Percentiles rank a stretch among this genome's conserved stretches.
Evolutionary conservation across 37 sponge, comb jelly and placozoan species (phyloP).

Genomic region (Mnemiopsis leidyi): DNA sequence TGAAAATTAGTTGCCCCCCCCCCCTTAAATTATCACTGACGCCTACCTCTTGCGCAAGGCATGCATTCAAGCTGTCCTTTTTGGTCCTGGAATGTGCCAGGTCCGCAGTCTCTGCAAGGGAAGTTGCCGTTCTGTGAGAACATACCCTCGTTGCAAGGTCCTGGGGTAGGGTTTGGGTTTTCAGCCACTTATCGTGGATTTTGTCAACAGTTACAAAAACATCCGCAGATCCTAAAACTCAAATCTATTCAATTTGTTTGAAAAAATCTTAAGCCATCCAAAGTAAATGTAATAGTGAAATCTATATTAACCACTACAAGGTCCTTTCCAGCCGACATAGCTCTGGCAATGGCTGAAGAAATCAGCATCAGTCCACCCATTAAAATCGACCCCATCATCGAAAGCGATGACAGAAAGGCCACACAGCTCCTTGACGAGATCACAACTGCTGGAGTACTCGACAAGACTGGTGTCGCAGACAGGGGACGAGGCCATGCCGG

Average conservation of each 20-base stretch:
- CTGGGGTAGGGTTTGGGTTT: too few relatives aligned
- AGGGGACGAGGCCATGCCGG: not conserved
- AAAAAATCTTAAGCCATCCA: too few relatives aligned
- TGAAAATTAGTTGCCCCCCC: too few relatives aligned
- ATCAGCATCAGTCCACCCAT: not conserved
- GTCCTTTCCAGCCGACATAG: constrained; percentile 22
- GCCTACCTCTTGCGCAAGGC: not conserved
- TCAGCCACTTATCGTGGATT: too few relatives aligned
- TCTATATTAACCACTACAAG: not conserved
- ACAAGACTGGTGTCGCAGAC: constrained; percentile 28
- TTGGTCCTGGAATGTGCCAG: not conserved
- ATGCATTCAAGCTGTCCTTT: not conserved
- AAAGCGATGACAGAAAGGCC: not conserved
- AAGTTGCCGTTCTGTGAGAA: not conserved
- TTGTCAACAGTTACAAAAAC: too few relatives aligned
- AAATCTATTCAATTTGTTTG: too few relatives aligned
- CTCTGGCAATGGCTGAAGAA: not conserved
- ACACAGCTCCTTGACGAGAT: constrained; percentile 11
- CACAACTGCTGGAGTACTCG: constrained; percentile 44
- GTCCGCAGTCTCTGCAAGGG: not conserved
- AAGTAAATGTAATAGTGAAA: too few relatives aligned
- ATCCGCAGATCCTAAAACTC: too few relatives aligned
- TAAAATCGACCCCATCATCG: constrained; percentile 24
- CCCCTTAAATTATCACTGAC: too few relatives aligned
- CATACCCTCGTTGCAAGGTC: constrained; percentile 24